Evolutionary conservation across 2,797 vertebrate genomes (phyloP).

Genomic region (Sebastes iracundus): DNA sequence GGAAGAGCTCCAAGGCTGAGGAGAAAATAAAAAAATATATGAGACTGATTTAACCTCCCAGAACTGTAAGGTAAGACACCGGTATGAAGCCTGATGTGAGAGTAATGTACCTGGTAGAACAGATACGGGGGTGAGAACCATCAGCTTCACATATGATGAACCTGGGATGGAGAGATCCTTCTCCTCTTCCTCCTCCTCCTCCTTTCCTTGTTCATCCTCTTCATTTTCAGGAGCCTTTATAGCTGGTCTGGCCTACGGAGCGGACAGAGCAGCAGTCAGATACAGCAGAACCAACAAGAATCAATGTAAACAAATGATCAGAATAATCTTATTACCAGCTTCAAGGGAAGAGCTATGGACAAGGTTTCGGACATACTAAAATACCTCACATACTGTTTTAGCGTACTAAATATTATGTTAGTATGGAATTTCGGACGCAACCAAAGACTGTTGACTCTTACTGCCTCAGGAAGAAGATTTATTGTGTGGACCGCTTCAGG

Average conservation of each 20-base stretch:
- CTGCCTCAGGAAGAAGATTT: conserved; percentile 90
- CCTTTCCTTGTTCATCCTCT: conserved; percentile 40
- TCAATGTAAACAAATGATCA: neutral
- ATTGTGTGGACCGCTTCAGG: conserved; percentile 84
- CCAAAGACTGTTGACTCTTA: conserved; percentile 56
- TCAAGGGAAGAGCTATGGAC: too few relatives aligned
- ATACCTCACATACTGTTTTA: too few relatives aligned
- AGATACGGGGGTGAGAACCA: conserved; percentile 78
- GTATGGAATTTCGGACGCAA: too few relatives aligned
- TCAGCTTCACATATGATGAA: conserved; percentile 89
- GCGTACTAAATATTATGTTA: too few relatives aligned
- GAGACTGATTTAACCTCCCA: neutral
- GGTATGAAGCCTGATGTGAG: neutral
- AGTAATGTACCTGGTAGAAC: conserved; percentile 87
- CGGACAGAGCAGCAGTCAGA: neutral
- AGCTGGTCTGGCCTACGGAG: conserved; percentile 85
- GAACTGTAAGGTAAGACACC: neutral
- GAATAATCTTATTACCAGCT: neutral
- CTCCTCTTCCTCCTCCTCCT: conserved; percentile 81
- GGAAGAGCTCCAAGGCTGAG: conserved; percentile 89
- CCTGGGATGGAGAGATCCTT: conserved; percentile 88
- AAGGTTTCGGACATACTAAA: too few relatives aligned
- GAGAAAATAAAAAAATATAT: neutral
- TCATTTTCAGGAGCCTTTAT: conserved; percentile 60
- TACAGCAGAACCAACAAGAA: neutral